These are phyloP conservation scores for Seladonia tumulorum DNA, from an alignment of 2,888 invertebrate genomes.

Conservation along the genomic window DNA sequence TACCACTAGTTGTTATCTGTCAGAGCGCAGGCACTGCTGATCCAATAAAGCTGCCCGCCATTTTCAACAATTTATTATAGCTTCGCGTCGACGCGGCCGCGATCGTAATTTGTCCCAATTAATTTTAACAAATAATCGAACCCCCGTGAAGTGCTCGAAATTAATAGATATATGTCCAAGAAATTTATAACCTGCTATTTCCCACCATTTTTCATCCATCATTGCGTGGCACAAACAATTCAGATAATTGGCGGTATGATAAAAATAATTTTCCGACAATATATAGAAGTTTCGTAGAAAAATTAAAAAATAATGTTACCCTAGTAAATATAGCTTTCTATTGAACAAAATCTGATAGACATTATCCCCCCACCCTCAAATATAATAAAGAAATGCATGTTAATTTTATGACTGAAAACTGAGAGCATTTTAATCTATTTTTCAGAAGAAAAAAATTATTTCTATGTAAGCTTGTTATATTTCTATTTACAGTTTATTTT, in stretches of 20 bases:
- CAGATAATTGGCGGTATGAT: neutral
- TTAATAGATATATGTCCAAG: neutral
- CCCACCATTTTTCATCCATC: neutral
- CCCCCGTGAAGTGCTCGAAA: neutral
- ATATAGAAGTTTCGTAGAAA: too few species aligned
- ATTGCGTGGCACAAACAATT: too few species aligned
- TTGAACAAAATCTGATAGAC: too few species aligned
- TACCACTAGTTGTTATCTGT: constrained; percentile 65
- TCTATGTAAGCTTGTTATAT: too few species aligned
- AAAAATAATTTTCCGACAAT: neutral
- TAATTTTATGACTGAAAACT: too few species aligned
- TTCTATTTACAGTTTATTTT: too few species aligned
- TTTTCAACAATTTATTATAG: constrained; percentile 58
- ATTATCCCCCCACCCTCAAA: too few species aligned
- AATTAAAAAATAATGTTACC: neutral
- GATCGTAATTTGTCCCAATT: constrained; percentile 3
- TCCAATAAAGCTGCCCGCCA: constrained; percentile 64
- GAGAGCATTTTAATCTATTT: too few species aligned
- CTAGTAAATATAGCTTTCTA: too few species aligned
- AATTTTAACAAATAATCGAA: neutral
- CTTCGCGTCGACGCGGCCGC: constrained; percentile 17
- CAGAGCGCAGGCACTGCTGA: constrained; percentile 65
- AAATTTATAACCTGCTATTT: neutral
- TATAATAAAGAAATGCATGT: too few species aligned
- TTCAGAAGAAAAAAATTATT: too few species aligned